Conservation (phyloP, 2,888 invertebrate genomes). For the Agriotes lineatus region DNA sequence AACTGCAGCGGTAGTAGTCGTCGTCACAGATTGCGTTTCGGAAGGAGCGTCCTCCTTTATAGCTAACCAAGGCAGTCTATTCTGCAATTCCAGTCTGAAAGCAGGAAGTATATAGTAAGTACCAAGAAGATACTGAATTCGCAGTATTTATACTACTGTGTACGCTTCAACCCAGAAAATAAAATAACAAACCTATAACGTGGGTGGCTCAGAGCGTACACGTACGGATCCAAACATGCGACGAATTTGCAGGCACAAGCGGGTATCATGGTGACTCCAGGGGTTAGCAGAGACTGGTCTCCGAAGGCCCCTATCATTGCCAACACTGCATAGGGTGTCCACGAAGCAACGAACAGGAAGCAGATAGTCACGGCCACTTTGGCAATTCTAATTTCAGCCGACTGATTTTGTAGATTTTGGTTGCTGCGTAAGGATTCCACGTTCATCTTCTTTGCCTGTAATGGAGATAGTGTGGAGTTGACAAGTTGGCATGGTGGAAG, state of each 20-base stretch:
- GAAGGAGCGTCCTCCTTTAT: constrained; percentile 73
- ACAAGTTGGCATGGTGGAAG: not conserved
- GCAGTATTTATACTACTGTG: no score
- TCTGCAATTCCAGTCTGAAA: constrained; percentile 80
- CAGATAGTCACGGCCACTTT: constrained; percentile 91
- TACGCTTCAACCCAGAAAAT: not conserved
- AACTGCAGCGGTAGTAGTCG: constrained; percentile 64
- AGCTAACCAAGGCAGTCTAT: constrained; percentile 83
- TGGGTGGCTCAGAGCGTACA: constrained; percentile 93
- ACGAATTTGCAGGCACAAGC: constrained; percentile 89
- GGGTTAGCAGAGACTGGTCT: constrained; percentile 78
- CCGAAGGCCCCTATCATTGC: constrained; percentile 88
- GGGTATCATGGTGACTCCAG: constrained; percentile 87
- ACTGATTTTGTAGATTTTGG: constrained; percentile 75
- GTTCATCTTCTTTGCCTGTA: constrained; percentile 89
- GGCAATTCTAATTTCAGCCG: constrained; percentile 87
- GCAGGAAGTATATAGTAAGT: not conserved
- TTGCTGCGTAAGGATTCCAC: constrained; percentile 85
- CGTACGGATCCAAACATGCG: constrained; percentile 92
- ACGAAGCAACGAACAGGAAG: constrained; percentile 86
- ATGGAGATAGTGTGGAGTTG: not conserved
- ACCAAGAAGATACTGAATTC: no score
- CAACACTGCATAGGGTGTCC: constrained; percentile 91
- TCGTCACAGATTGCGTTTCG: constrained; percentile 72
- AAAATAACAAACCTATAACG: constrained; percentile 75